Evolutionary conservation across 2,113 vertebrate genomes (phyloP).

Genomic region (Nesoenas mayeri): DNA sequence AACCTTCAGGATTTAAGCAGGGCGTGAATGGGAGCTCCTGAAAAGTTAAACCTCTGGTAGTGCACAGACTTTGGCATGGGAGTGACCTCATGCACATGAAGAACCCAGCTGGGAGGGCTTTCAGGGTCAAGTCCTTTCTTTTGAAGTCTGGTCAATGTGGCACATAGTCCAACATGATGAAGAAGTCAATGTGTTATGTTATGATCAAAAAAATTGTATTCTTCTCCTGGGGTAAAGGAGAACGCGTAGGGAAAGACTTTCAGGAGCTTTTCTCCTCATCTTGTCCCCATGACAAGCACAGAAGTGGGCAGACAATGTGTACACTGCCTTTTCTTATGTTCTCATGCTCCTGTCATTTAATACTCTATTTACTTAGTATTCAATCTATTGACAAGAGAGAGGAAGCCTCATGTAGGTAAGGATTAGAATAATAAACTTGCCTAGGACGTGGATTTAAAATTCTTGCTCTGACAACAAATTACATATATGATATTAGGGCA

Average conservation of each 20-base stretch:
- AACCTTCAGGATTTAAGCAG: background rate
- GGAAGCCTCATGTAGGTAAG: background rate
- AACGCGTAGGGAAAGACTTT: background rate
- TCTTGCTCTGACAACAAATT: background rate
- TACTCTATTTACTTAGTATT: background rate
- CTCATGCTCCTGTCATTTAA: background rate
- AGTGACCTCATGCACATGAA: background rate
- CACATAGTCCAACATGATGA: background rate
- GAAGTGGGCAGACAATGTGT: background rate
- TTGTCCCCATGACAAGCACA: background rate
- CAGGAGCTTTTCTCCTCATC: background rate
- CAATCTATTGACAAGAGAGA: background rate
- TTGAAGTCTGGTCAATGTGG: background rate
- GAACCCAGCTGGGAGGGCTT: background rate
- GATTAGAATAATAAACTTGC: background rate
- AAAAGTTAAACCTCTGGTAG: background rate
- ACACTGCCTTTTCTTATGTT: background rate
- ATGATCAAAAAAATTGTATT: accelerated
- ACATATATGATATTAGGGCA: background rate
- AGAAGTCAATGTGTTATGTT: background rate
- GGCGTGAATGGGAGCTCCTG: background rate
- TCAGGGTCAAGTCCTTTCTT: background rate
- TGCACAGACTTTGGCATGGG: background rate
- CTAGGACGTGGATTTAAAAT: background rate
- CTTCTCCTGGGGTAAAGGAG: background rate